Percentiles rank a stretch among this genome's conserved stretches.
phyloP scores from a whole-genome alignment of 2,888 invertebrate genomes.

The Agriotes lineatus region DNA sequence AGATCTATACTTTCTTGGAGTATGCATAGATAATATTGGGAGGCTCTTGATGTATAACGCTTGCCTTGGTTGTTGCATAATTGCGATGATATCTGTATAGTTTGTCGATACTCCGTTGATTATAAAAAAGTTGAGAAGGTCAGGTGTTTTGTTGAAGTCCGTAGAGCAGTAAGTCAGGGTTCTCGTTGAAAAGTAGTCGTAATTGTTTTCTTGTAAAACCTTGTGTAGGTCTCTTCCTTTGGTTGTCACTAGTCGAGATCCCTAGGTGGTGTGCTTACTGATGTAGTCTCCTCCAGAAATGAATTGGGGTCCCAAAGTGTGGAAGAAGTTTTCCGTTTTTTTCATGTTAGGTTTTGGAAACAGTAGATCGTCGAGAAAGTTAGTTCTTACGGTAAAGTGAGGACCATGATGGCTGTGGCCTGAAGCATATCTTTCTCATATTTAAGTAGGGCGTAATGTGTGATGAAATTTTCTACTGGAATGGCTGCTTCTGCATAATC shows the following conservation, averaged over 20 bases:
- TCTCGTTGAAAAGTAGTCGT: background rate
- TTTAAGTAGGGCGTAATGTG: background rate
- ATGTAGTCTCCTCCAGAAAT: background rate
- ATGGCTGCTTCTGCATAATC: background rate
- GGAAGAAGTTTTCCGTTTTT: background rate
- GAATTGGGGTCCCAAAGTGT: background rate
- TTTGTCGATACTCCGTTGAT: too few relatives aligned
- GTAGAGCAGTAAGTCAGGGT: conserved; percentile 2
- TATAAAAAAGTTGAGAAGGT: too few relatives aligned
- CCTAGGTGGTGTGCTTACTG: conserved; percentile 6
- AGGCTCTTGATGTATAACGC: background rate
- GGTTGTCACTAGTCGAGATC: background rate
- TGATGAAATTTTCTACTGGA: background rate
- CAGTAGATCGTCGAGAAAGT: too few relatives aligned
- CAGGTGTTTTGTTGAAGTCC: too few relatives aligned
- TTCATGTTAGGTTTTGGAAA: too few relatives aligned
- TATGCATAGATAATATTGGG: too few relatives aligned
- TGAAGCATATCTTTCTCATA: background rate
- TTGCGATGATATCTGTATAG: conserved; percentile 2
- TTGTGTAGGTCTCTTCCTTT: too few relatives aligned
- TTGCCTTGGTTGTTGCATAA: background rate
- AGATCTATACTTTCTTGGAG: too few relatives aligned
- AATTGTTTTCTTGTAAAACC: too few relatives aligned
- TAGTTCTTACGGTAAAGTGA: conserved; percentile 1
- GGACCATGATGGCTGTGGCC: too few relatives aligned